Evolutionary conservation across 2,113 vertebrate species (phyloP).

Genomic region (Nesospiza acunhae): DNA sequence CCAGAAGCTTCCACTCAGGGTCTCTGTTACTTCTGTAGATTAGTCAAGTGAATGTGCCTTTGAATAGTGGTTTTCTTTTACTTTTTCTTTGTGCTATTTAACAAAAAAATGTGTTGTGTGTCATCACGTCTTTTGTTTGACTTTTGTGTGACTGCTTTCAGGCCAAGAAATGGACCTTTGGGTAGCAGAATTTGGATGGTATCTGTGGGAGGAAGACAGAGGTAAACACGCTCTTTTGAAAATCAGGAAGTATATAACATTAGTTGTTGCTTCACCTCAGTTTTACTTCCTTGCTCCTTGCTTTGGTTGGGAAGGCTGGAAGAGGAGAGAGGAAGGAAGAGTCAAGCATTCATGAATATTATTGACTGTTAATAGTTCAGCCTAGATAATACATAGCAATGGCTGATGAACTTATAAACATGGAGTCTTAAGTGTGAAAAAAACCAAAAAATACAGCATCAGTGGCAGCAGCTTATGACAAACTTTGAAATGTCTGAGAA

Average conservation of each 20-base stretch:
- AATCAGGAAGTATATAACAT: slow-evolving; percentile 50
- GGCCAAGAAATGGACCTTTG: not conserved
- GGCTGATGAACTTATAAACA: not conserved
- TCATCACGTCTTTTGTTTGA: slow-evolving; percentile 13
- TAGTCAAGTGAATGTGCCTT: not conserved
- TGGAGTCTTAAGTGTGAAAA: not conserved
- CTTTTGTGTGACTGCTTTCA: not conserved
- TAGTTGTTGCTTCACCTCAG: slow-evolving; percentile 2
- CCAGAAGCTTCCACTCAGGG: not conserved
- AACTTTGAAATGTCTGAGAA: not conserved
- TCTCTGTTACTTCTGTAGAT: not conserved
- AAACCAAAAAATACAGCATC: not conserved
- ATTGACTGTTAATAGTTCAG: not conserved
- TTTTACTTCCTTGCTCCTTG: not conserved
- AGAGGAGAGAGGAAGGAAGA: not conserved
- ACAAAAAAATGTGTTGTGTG: not conserved
- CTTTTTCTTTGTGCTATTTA: not conserved
- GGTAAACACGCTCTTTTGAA: slow-evolving; percentile 25
- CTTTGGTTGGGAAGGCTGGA: not conserved
- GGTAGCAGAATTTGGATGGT: not conserved
- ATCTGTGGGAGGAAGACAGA: not conserved
- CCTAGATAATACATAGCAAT: not conserved
- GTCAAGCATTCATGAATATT: slow-evolving; percentile 5
- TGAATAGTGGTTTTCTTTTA: not conserved
- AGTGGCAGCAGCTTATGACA: not conserved